Conservation (phyloP, 2,113 vertebrate genomes). For the Thinocorus orbignyianus region DNA sequence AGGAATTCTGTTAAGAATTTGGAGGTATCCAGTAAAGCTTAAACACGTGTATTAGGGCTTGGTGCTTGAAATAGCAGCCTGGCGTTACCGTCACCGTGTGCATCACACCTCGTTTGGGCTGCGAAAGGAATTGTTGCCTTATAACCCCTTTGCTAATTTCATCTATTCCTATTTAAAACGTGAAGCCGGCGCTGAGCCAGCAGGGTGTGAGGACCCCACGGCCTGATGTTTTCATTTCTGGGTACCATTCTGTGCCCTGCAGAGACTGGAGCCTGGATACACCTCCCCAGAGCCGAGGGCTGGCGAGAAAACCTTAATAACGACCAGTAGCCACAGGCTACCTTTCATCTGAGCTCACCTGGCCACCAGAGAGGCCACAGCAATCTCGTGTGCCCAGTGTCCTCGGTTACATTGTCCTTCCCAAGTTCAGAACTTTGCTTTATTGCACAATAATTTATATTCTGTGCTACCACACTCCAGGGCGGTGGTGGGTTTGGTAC, state of each 20-base stretch:
- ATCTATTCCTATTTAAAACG: neutral
- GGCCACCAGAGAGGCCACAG: neutral
- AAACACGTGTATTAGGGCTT: neutral
- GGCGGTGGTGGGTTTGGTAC: neutral
- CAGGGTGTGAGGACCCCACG: neutral
- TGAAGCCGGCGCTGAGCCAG: neutral
- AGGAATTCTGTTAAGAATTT: neutral
- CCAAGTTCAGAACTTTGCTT: neutral
- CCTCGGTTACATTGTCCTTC: neutral
- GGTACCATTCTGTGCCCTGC: neutral
- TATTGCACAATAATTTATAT: neutral
- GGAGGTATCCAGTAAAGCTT: slow-evolving; percentile 1
- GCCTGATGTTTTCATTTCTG: neutral
- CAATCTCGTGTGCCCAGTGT: rapidly evolving
- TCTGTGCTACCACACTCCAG: neutral
- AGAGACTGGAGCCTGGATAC: neutral
- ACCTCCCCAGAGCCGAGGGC: rapidly evolving
- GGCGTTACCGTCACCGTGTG: neutral
- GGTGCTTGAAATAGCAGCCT: neutral
- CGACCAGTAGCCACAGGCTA: neutral
- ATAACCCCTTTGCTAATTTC: neutral
- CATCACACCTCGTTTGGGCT: neutral
- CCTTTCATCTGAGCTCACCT: neutral
- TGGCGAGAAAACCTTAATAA: neutral
- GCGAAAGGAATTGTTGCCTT: neutral